Base-by-base conservation (phyloP, 2,113 vertebrate species). In the Puntigrus tetrazona region DNA sequence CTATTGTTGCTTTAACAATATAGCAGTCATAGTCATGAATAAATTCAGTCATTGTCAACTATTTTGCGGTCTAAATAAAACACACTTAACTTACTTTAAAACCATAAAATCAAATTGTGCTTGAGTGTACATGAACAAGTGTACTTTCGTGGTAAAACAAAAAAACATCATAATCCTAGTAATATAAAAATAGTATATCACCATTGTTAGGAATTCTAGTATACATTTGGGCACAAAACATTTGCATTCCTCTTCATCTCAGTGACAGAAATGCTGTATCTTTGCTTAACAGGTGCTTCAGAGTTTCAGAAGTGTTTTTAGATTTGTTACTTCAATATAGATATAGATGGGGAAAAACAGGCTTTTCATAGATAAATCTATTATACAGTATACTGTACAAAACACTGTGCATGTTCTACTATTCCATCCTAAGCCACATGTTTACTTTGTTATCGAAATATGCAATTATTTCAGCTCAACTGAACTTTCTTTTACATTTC, bases 401-500 rank as follows among this genome's bases (percentile, higher is more conserved):
- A 20, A 52, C 50, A 52, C 47, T 18, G 5, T 50, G 16, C 50
- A 52, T 52, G 5, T 20, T 52, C 43, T 11, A 45, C 43, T 45
- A 13, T 45, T 45, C 43, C 2, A 11, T 45, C 13, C 43, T 45
- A 45, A 13, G 7, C 43, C 22, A 5, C 1, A 52, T 8, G 20
- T 55, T 55, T 55, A n/a, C 52, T 55, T n/a, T 0, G 3, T 69
- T 81, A 79, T 70, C 18, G 81, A 45, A 22, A 27, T 34, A n/a
- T 34, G 18, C 11, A 27, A 38, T 45, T 55, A 34, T 76, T 77
- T 10, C 20, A 22, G 7, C 52, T 47, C 13, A 73, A 6, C 38
- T 77, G 31, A 76, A 76, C 34, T 10, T 47, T 74, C n/a, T 69
- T 59, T 76, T 29, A 72, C 67, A 0, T 88, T 91, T 57, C 89